Base-by-base conservation (phyloP, 2,797 vertebrate genomes). In the Leontocebus nigricollis region DNA sequence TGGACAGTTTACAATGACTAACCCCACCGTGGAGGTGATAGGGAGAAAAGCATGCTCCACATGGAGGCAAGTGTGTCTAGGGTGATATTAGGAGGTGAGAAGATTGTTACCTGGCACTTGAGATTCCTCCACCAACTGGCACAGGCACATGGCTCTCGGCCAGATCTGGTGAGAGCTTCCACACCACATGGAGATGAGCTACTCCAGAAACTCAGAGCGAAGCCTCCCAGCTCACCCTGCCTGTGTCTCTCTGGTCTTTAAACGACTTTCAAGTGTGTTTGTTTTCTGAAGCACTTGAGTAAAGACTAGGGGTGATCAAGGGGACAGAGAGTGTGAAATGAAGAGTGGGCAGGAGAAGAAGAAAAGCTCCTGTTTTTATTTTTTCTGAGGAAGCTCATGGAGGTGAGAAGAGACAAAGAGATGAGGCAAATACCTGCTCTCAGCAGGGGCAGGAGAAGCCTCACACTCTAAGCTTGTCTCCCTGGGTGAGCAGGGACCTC, bases 391-490 rank as follows among this genome's bases (percentile, higher is more conserved):
- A 75, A 55, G 39, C 22, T 1, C 24, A 1, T 14, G 41, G 33
- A 50, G 24, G 57, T 7, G 52, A 48, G 79, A 73, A 19, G 20
- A 80, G 67, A 55, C 4, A 6, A 61, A n/a, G 27, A 24, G n/a
- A 14, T 1, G 26, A 44, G 26, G 36, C 1, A 2, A 44, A 55
- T 41, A 20, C 52, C 57, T 7, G 0, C 33, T 24, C 13, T 4
- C 2, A 7, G 52, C 9, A 12, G 39, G 7, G 14, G 19, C 2
- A n/a, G 4, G 20, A 46, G 41, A 33, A 20, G 19, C 8, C 19
- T 2, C 30, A 7, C 20, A 3, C 14, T 1, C 1, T 2, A 39
- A 44, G 36, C 41, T 36, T 80, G 10, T 3, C 8, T 12, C 36
- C 20, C 36, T 20, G 26, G 41, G 46, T 0, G 22, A 13, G 19